Evolutionary conservation across 2,113 vertebrate species (phyloP).

Genomic region (Nyctibius bracteatus): DNA sequence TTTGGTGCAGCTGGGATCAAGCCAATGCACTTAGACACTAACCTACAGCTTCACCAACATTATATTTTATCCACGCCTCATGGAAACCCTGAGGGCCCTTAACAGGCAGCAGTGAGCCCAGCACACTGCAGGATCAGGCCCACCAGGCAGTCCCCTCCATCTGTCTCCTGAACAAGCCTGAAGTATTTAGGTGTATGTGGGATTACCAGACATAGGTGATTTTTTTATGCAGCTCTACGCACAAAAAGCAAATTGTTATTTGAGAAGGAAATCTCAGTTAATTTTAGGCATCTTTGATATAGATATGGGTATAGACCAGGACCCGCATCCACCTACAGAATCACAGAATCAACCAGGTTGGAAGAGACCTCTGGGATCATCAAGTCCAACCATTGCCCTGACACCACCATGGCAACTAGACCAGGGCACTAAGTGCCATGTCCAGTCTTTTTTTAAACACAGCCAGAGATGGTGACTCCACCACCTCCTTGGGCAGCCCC

Average conservation of each 20-base stretch:
- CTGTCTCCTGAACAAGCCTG: neutral
- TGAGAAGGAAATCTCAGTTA: neutral
- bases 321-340: neutral
- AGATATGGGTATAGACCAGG: neutral
- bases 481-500: too few relatives aligned
- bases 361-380: too few relatives aligned
- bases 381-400: too few relatives aligned
- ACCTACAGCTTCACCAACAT: neutral
- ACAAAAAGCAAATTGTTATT: neutral
- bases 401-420: too few relatives aligned
- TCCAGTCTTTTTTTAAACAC: too few relatives aligned
- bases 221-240: neutral
- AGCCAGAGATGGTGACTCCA: too few relatives aligned
- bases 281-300: neutral
- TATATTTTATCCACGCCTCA: neutral
- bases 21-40: neutral
- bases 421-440: too few relatives aligned
- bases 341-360: too few relatives aligned
- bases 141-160: neutral
- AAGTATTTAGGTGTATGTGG: neutral
- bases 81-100: neutral
- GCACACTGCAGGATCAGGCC: neutral
- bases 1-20: neutral
- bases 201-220: neutral
- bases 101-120: accelerated